Base-by-base conservation (phyloP, 1,140 invertebrate species). In the Trichonephila inaurata region DNA sequence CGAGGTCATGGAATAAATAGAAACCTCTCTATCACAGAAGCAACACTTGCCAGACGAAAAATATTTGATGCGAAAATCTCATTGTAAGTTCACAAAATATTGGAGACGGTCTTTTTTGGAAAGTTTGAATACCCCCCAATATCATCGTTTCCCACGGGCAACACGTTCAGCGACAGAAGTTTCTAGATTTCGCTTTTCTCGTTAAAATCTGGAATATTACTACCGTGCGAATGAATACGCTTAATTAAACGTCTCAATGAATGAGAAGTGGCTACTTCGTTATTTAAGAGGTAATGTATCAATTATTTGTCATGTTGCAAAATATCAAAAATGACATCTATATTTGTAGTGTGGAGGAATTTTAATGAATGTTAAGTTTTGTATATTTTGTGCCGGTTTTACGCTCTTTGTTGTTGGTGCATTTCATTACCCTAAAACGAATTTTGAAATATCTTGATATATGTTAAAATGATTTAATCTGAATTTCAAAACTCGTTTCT, bases 51-150 rank as follows among this genome's bases (percentile, higher is more conserved):
- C 51, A n/a, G n/a, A 24, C 66, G 64, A 24, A 69, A 40, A 69
- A 69, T 69, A 69, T 69, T 69, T 24, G 66, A 69, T 69, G 66
- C 66, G 66, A n/a, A 24, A 69, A 69, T 28, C 66, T 69, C 66
- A 69, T 69, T n/a, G n/a, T n/a, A n/a, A n/a, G n/a, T 19, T 77
- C 12, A 33, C 24, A 77, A 77, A 77, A 28, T 77, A 77, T 77
- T 77, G 28, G 24, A 77, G 69, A 40, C 4, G 28, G 69, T 33
- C 69, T 24, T 83, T 83, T 51, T n/a, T 60, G 82, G 16, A 51
- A 24, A n/a, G 21, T 83, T 51, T 28, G 82, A 58, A 83, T 51
- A 83, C 82, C 14, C 60, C 51, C 10, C 51, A 33, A 3, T 5
- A 16, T 6, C 28, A 83, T 83, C 82, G 82, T 60, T 58, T 60